Evolutionary conservation across 92 coral and sea anemone species (phyloP).

Genomic region (Chrysogorgia sp.): DNA sequence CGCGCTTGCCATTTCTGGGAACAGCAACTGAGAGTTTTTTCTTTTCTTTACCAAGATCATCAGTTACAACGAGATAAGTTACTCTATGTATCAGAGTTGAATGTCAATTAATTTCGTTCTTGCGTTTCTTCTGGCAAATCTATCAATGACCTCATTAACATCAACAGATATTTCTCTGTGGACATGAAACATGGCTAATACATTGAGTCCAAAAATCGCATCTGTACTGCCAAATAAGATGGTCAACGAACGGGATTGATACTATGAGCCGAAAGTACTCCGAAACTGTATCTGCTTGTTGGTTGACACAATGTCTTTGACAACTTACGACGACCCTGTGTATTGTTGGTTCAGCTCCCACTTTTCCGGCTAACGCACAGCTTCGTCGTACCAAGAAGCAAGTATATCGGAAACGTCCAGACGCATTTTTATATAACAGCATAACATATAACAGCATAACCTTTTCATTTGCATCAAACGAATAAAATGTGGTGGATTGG

Average conservation of each 20-base stretch:
- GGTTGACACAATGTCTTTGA: neutral
- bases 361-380: neutral
- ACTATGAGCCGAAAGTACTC: neutral
- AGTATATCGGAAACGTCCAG: neutral
- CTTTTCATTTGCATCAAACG: neutral
- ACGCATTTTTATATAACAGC: neutral
- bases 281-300: neutral
- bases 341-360: neutral
- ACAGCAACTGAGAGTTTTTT: no score
- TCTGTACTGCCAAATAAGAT: neutral
- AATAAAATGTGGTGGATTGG: neutral
- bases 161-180: neutral
- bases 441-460: neutral
- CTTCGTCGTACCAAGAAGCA: neutral
- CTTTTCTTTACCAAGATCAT: no score
- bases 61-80: no score
- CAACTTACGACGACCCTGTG: neutral
- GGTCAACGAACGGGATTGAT: neutral
- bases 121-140: neutral
- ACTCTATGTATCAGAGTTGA: no score
- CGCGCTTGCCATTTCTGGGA: no score
- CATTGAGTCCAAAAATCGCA: neutral
- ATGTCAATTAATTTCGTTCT: slow-evolving; percentile 1
- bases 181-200: neutral
- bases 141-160: neutral